Evolutionary conservation across 2,888 invertebrate genomes (phyloP), one percentile per base, ranked within the genome.

Genomic region (Mylabris sibirica): DNA sequence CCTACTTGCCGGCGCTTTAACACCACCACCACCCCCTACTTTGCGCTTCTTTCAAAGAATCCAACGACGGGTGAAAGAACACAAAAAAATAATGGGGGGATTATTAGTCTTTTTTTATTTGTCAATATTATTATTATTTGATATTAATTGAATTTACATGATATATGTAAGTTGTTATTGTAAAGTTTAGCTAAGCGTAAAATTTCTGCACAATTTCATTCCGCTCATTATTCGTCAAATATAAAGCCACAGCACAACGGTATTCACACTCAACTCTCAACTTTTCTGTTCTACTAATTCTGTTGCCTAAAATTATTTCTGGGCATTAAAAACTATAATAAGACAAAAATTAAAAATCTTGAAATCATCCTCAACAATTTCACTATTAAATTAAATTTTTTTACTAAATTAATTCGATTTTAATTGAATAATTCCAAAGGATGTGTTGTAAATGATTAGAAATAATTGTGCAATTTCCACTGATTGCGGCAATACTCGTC

Each of bases 1-100:
- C 79, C 78, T 78, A 78, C 77, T 78, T 78, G 76, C 76, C 72
- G 60, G 69, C 76, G 75, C 72, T 73, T 77, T 74, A 75, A 75
- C 73, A 72, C 68, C 69, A 73, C 74, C 74, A 73, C 74, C 57
- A 24, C 73, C 72, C 73, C 44, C 12, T 44, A 9, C 44, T 44
- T 44, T 44, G n/a, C 17, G 11, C 1, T 17, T 17, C 44, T 44
- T 73, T 72, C 49, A 71, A 70, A 67, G 63, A 26, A 17, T 44
- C 17, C 53, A 49, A 44, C 17, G n/a, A 44, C n/a, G 1, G n/a
- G 17, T 6, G 4, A 44, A 44, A 11, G 3, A 44, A 44, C 14
- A n/a, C n/a, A n/a, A n/a, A n/a, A n/a, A n/a, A n/a, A n/a, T n/a
- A 41, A 41, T 3, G 14, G 3, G 6, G n/a, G 17, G 4, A 6